Base-by-base conservation (phyloP, 2,113 vertebrate species). In the Siniperca knerii region DNA sequence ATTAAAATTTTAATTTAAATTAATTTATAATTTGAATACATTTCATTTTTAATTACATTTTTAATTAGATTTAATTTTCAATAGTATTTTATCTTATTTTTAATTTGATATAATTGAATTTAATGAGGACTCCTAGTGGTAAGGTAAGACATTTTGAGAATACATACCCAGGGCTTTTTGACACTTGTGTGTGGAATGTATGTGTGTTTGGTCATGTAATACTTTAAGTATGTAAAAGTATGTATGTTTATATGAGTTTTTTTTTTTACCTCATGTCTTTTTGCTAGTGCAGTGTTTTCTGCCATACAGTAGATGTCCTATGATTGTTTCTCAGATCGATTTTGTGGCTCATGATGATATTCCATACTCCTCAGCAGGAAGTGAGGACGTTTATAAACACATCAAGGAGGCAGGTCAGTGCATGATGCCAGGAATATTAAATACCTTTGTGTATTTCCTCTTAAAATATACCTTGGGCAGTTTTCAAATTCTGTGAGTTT, bases 271-370 rank as follows among this genome's bases (percentile, higher is more conserved):
- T 75, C 52, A 15, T 83, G 23, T 44, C 15, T 75, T 35, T 69
- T 20, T 83, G 21, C 23, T 58, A 46, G 67, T 67, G 44, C 37
- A 20, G 29, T 66, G 58, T 67, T 52, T 84, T 76, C 79, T 75
- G 46, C 48, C 52, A 73, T 77, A 66, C 58, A 71, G 37, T 73
- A 44, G 13, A 25, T 89, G 75, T 80, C 77, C 67, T 90, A 61
- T 92, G 71, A 75, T 90, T 87, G 78, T 65, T 78, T 78, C 87
- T 90, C 95, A 99, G 98, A 99, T 99, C 92, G 98, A 99, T 94
- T 99, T 99, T 85, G 98, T 99, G 95, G 98, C 98, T 79, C 98
- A 99, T 0, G 98, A 99, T 88, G 98, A 99, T 83, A 99, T 99
- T 91, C 98, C 98, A 0, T 99, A 99, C 95, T 99, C 98, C 79